These are phyloP conservation scores for Penaeus japonicus DNA, from an alignment of 1,140 invertebrate species.

Conservation along the genomic window DNA sequence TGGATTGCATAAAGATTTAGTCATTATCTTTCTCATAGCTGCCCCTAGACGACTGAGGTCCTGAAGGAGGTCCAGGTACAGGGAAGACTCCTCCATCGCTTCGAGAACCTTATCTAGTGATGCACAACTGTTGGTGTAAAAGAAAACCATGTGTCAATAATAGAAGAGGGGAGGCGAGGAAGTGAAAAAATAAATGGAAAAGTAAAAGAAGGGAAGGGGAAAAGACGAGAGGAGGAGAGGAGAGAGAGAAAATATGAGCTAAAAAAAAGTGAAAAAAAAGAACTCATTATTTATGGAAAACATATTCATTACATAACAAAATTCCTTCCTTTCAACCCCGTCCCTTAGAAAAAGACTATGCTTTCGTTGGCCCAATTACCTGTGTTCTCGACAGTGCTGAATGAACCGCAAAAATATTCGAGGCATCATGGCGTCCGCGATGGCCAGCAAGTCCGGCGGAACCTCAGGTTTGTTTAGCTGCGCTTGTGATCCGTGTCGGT, in stretches of 20 bases:
- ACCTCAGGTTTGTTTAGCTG: slow-evolving; percentile 76
- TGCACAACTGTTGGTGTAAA: not conserved
- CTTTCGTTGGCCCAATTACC: slow-evolving; percentile 66
- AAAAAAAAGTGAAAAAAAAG: too few species aligned
- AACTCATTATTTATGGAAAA: too few species aligned
- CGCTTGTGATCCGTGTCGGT: slow-evolving; percentile 85
- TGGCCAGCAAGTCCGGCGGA: slow-evolving; percentile 83
- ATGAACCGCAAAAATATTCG: slow-evolving; percentile 86
- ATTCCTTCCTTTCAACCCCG: too few species aligned
- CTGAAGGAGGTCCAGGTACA: slow-evolving; percentile 84
- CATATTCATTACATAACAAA: too few species aligned
- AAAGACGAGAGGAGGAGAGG: too few species aligned
- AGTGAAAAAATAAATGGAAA: too few species aligned
- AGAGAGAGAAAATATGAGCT: too few species aligned
- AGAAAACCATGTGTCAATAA: not conserved
- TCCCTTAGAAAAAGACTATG: too few species aligned
- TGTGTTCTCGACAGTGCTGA: slow-evolving; percentile 87
- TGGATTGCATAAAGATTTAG: slow-evolving; percentile 84
- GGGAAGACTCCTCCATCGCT: slow-evolving; percentile 81
- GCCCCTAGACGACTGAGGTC: slow-evolving; percentile 94
- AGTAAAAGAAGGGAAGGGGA: too few species aligned
- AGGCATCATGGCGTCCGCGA: slow-evolving; percentile 93
- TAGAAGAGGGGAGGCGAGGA: too few species aligned
- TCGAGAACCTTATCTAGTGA: slow-evolving; percentile 60
- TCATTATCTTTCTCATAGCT: slow-evolving; percentile 92